Evolutionary conservation across 2,113 vertebrate genomes (phyloP), one percentile per base, ranked within the genome.

Genomic region (Pipra filicauda): DNA sequence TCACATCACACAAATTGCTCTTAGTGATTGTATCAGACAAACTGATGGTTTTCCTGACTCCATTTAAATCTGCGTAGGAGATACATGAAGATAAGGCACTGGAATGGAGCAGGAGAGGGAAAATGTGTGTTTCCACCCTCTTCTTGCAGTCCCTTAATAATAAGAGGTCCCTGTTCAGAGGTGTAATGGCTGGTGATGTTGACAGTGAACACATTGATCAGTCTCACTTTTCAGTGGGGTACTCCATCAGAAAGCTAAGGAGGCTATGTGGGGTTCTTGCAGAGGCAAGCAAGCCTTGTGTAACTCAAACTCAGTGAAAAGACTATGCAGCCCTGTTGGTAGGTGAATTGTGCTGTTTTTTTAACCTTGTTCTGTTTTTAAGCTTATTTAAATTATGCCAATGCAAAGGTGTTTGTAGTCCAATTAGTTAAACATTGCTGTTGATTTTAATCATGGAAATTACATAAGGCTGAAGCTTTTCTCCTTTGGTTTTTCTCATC

Each of bases 371-470:
- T 81, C 92, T 89, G 57, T 77, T 97, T 96, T 95, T 84, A 74
- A 91, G 65, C 86, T 93, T 86, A 93, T 95, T 94, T 86, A 87
- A 95, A 90, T 96, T 57, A 86, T 41, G 77, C 44, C 75, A 80
- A 16, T 92, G 92, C 76, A 91, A 95, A 95, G 85, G 85, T 92
- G 88, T 96, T 94, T 82, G 90, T 95, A 85, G 92, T 70, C 86
- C 86, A 96, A 97, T 96, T 96, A 97, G 88, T 94, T 71, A 95
- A 96, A 96, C 75, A 73, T n/a, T 70, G 64, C 77, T 94, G 89
- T 90, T 96, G 93, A 96, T 96, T 96, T 97, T 96, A 96, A 96
- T 96, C 78, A 96, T 55, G 93, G 94, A 96, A 96, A 96, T 96
- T 93, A 76, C 54, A 91, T 73, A 93, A 91, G 72, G 78, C 75